phyloP scores from a whole-genome alignment of 2,797 vertebrate genomes.

The Nannoperca australis region DNA sequence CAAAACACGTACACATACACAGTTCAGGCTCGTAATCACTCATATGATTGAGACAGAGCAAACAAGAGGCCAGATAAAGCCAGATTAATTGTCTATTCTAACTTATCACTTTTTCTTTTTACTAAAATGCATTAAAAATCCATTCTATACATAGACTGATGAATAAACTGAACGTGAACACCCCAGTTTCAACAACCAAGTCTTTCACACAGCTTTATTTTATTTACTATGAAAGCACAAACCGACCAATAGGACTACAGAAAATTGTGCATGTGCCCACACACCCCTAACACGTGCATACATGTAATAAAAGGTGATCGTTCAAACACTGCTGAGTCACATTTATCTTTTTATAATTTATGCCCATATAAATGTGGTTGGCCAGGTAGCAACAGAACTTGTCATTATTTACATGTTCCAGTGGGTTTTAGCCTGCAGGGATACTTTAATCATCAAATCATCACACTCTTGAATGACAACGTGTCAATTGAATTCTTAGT shows the following conservation, averaged over 20 bases:
- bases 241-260: neutral
- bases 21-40: neutral
- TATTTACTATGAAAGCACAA: neutral
- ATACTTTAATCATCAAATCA: neutral
- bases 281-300: neutral
- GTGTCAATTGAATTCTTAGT: neutral
- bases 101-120: neutral
- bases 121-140: neutral
- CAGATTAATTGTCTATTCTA: neutral
- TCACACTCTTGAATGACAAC: neutral
- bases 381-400: constrained; percentile 2
- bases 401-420: neutral
- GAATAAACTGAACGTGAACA: neutral
- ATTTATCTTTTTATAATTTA: neutral
- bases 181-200: neutral
- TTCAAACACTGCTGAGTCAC: neutral
- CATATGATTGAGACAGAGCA: neutral
- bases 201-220: neutral
- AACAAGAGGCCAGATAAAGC: neutral
- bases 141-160: neutral
- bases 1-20: neutral
- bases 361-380: neutral
- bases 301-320: neutral
- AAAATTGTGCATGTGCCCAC: neutral
- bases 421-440: constrained; percentile 16